Base-by-base conservation (phyloP, 2,888 invertebrate genomes). In the Dasypogon diadema region DNA sequence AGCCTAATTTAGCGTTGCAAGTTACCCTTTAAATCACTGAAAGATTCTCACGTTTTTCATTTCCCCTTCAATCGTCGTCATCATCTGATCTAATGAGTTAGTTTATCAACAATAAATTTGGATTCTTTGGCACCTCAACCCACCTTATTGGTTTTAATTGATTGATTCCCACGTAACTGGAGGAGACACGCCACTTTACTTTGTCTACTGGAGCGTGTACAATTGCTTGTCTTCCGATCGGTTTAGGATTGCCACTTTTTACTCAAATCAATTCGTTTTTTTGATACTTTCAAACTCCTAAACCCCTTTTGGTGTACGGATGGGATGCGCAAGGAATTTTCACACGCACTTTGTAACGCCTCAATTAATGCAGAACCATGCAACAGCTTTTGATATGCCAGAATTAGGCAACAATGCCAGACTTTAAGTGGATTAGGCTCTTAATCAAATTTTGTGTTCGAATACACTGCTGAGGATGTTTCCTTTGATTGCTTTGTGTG, bases 281-380 rank as follows among this genome's bases (percentile, higher is more conserved):
- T 22, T 8, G 18, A 4, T 2, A 22, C 4, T 14, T 14, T 48
- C 2, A n/a, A 14, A 22, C 3, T 34, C 1, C 2, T 18, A 30
- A 37, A 63, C 34, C 60, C 60, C 37, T 63, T 63, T 16, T 8
- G 26, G n/a, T n/a, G 21, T 34, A 70, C 5, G 5, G 22, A 24
- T 48, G 48, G 12, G 51, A 46, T 48, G 68, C 51, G 18, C 68
- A 30, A 21, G 46, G 68, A 42, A 54, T 75, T 74, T 74, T 75
- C 77, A 77, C 77, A 75, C 75, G 75, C 54, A 75, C 68, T 55
- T 37, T 34, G 51, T 54, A 54, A 73, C 75, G 75, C 75, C 73
- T 46, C 75, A 73, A 77, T 77, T 77, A 75, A 77, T 77, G 77
- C 77, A 63, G 73, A 75, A 77, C 75, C 77, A 77, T 77, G 77